These are phyloP conservation scores for Zaprionus obscuricornis DNA, from an alignment of 2,888 invertebrate species.

Conservation along the genomic window DNA sequence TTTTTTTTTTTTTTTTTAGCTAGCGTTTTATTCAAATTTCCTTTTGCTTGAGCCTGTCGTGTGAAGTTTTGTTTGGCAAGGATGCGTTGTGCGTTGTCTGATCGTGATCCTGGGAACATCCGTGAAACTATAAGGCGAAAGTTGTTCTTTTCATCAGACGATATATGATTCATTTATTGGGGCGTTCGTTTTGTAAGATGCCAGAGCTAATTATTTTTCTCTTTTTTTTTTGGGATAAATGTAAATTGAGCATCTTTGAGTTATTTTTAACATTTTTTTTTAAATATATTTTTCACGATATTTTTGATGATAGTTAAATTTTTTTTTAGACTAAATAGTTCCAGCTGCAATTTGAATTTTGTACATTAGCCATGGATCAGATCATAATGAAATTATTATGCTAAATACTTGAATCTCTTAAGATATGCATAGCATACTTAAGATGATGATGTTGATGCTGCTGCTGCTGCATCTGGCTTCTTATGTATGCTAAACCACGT, in stretches of 20 bases:
- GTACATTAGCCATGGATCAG: no score
- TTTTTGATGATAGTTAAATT: no score
- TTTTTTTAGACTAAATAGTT: no score
- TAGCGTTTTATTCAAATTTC: constrained; percentile 70
- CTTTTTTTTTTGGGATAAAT: constrained; percentile 3
- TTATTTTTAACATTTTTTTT: neutral
- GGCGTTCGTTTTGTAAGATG: constrained; percentile 24
- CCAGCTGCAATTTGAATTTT: no score
- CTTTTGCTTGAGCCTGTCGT: constrained; percentile 53
- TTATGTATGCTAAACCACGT: constrained; percentile 40
- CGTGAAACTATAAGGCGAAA: constrained; percentile 31
- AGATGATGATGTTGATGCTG: no score
- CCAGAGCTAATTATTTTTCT: constrained; percentile 48
- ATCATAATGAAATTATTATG: constrained; percentile 5
- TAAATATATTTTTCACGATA: no score
- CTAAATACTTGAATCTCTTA: neutral
- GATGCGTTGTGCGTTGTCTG: constrained; percentile 41
- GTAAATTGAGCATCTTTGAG: neutral
- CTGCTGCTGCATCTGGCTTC: no score
- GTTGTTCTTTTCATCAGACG: constrained; percentile 51
- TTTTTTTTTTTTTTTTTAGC: constrained; percentile 1
- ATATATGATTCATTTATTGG: constrained; percentile 39
- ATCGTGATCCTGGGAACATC: constrained; percentile 73
- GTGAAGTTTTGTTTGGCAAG: constrained; percentile 59
- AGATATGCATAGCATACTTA: constrained; percentile 11